Conservation (phyloP, 2,797 vertebrate genomes). For the Bradypus variegatus region DNA sequence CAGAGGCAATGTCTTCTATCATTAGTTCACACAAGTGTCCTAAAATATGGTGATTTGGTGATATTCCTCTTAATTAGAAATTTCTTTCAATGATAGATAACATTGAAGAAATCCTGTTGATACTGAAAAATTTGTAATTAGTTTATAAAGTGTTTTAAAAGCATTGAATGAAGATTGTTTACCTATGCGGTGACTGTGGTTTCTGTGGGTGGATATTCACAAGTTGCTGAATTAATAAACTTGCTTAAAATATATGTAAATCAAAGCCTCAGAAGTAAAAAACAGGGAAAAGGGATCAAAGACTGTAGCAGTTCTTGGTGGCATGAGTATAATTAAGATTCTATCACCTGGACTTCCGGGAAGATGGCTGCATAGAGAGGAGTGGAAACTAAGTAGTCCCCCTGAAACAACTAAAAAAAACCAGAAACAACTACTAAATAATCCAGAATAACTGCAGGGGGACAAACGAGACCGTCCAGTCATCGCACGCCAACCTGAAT, state of each 20-base stretch:
- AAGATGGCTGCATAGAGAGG: too few relatives aligned
- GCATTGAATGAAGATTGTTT: not conserved
- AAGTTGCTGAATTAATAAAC: slow-evolving; percentile 1
- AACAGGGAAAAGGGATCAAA: not conserved
- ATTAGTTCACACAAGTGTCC: not conserved
- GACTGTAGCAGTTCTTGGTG: not conserved
- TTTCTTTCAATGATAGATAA: not conserved
- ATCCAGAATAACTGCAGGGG: too few relatives aligned
- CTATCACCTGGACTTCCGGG: too few relatives aligned
- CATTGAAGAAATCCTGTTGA: not conserved
- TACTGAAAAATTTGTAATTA: not conserved
- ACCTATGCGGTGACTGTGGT: not conserved
- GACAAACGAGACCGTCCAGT: too few relatives aligned
- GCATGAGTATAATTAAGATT: slow-evolving; percentile 15
- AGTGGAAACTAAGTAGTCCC: too few relatives aligned
- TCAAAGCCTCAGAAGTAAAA: slow-evolving; percentile 21
- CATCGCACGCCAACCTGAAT: too few relatives aligned
- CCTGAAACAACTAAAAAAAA: too few relatives aligned
- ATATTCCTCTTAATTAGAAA: not conserved
- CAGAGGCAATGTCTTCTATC: not conserved
- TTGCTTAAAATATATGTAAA: slow-evolving; percentile 16
- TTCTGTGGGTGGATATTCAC: not conserved
- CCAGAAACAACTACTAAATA: too few relatives aligned
- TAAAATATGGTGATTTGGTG: not conserved
- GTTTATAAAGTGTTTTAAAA: not conserved